Base-by-base conservation (phyloP, 2,888 invertebrate species). In the Lomographa bimaculata region DNA sequence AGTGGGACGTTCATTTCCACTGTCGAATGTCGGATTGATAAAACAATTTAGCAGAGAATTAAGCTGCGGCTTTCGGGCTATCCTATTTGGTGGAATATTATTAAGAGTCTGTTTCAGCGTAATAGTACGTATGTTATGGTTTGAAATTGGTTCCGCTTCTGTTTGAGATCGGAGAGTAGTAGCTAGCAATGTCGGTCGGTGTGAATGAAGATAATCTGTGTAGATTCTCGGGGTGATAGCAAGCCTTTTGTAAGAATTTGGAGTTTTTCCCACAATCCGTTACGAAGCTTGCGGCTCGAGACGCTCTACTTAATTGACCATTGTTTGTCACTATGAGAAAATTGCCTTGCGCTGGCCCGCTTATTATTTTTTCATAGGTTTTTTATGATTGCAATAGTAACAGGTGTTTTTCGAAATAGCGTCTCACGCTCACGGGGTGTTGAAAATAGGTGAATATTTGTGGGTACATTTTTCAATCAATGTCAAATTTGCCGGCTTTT, bases 281-380 rank as follows among this genome's bases (percentile, higher is more conserved):
- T 66, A 64, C 54, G 52, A 54, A 59, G 57, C 67, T 70, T 62
- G 43, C 64, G 60, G 70, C 64, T 58, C 66, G 64, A 60, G 70
- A 67, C 68, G 74, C 57, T 68, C 69, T 64, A 73, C 64, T 60
- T 83, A 86, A 85, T 81, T 83, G 85, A 76, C 81, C 82, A 87
- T 87, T 87, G 86, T 87, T 87, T 87, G 84, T 86, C 66, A 67
- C 65, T 72, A 72, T 83, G 85, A 66, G 84, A 82, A 75, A 64
- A 79, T 78, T 71, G 66, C 73, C 60, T 49, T 62, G 66, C 66
- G 60, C 51, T 78, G 85, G 74, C 84, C 84, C 68, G 72, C 76
- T 83, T 83, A 73, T 71, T 60, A 72, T 63, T 46, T 50, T 45
- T 45, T 43, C 42, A 18, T 43, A 28, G 32, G 27, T 43, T 36